Evolutionary conservation across 1,140 invertebrate genomes (phyloP), one percentile per base, ranked within the genome.

Genomic region (Ridgeia piscesae): DNA sequence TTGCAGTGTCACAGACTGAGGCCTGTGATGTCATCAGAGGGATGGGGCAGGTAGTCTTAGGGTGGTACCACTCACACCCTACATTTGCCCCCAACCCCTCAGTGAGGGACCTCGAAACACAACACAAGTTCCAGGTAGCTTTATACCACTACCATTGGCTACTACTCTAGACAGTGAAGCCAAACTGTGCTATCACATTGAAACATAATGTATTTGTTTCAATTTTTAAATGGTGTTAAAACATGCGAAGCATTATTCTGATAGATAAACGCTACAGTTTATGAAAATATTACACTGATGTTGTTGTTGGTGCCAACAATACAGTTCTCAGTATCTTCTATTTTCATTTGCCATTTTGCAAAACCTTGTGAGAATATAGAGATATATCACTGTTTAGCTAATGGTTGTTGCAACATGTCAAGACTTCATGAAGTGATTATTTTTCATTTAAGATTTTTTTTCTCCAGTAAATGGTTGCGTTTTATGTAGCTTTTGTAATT

Each of bases 1-100:
- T 93, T 94, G 31, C 94, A 96, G 96, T 97, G n/a, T 97, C 97
- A 27, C 96, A 97, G 94, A 96, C 95, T 34, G 96, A 96, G 94
- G 97, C 97, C 11, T 96, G 96, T 93, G 96, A 97, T 92, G 94
- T 94, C n/a, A 95, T 97, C 27, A 95, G 96, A 42, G 93, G 94
- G 35, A 94, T 95, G 89, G 96, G 96, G 77, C 94, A 96, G 92
- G 97, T 97, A 35, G 96, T 99, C 17, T 97, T 99, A 50, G 98
- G 98, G 6, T 99, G 98, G 98, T 99, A 99, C 96, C 98, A 99
- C 95, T 99, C 98, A n/a, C 98, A 99, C 96, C 98, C 98, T 0
- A 97, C 97, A 89, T 97, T 98, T 93, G 97, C 98, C 93, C 98
- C 98, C 17, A 98, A 98, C 93, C 98, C 98, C 17, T 98, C 98